Base-by-base conservation (phyloP, 1,140 invertebrate genomes). In the Drosophila ficusphila region DNA sequence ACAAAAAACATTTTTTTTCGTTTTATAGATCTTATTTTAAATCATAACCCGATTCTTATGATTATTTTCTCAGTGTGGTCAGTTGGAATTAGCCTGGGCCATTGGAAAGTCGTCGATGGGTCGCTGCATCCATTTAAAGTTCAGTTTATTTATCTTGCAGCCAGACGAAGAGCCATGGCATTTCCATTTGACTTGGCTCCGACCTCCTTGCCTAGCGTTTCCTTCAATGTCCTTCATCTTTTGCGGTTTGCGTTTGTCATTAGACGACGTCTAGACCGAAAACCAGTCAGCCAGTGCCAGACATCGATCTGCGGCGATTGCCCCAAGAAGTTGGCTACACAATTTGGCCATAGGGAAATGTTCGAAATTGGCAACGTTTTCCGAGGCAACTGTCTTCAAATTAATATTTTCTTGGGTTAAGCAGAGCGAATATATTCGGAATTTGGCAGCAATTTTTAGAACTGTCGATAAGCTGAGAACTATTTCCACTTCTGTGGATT, bases 211-310 rank as follows among this genome's bases (percentile, higher is more conserved):
- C 71, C 85, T 76, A 85, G 72, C 75, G 70, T 62, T 79, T 83
- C 69, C 42, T 33, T 60, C 51, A 39, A 46, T 58, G 44, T 51
- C 65, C 51, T 70, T 72, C 54, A 60, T 78, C 79, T 79, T 71
- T 76, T 83, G 79, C 69, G 79, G 79, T 76, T 79, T 85, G 79
- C 71, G 79, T 85, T 85, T 85, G 79, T 86, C 79, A 85, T 86
- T 85, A 85, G 76, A 79, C 61, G 57, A 68, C 53, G 79, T 85
- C 79, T 85, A 85, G 79, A 85, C 79, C 79, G 51, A 48, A 44
- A 85, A 56, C 57, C 77, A 62, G 58, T 29, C 56, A 71, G 67
- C 42, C 60, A 52, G 57, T 52, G 64, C 11, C 70, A 79, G 79
- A 58, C 79, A 85, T 76, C 70, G 79, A 85, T 83, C 78, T 57